Evolutionary conservation across 2,113 vertebrate species (phyloP).

Genomic region (Vulpes vulpes): DNA sequence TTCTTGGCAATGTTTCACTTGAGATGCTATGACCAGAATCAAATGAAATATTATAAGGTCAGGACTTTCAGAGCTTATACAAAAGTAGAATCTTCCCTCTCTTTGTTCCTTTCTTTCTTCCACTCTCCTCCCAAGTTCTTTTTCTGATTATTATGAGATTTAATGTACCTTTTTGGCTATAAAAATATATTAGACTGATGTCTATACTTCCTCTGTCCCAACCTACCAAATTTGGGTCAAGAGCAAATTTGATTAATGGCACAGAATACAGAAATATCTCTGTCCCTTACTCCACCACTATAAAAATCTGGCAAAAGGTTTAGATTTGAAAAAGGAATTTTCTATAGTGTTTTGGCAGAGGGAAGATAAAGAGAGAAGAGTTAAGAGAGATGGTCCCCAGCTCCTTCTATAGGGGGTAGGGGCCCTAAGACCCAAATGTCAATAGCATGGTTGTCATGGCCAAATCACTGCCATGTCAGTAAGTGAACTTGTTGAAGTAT

Average conservation of each 20-base stretch:
- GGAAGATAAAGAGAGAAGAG: neutral
- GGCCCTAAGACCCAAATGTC: neutral
- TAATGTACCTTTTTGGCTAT: conserved; percentile 5
- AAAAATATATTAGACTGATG: neutral
- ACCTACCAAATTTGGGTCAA: neutral
- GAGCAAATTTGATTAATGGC: neutral
- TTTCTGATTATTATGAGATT: neutral
- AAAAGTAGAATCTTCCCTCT: neutral
- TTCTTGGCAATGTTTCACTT: neutral
- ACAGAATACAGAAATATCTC: conserved; percentile 28
- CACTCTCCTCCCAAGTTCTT: neutral
- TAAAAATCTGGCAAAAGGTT: neutral
- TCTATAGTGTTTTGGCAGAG: neutral
- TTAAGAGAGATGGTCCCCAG: neutral
- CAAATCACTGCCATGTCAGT: neutral
- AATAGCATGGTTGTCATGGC: neutral
- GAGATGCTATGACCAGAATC: neutral
- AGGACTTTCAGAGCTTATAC: neutral
- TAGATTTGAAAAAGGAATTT: neutral
- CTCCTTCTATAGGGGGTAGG: neutral
- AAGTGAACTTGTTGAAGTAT: neutral
- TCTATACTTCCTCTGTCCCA: neutral
- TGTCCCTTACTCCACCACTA: neutral
- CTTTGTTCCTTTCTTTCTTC: neutral
- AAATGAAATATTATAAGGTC: neutral